These are phyloP conservation scores for Mungos mungo DNA, from an alignment of 2,113 vertebrate genomes.

Conservation along the genomic window DNA sequence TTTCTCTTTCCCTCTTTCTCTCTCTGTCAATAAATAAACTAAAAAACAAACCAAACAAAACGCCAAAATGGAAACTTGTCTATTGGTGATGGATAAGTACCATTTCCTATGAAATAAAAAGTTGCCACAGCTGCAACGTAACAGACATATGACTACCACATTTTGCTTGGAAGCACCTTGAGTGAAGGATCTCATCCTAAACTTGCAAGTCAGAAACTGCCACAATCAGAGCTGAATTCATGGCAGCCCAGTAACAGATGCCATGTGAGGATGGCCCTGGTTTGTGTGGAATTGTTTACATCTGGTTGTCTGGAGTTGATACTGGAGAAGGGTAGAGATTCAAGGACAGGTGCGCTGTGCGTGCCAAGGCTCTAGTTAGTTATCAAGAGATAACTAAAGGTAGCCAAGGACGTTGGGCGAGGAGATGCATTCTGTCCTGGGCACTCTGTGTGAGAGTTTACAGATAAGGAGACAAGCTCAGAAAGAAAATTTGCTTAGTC, in stretches of 20 bases:
- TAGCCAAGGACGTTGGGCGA: neutral
- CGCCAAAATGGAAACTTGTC: neutral
- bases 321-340: neutral
- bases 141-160: neutral
- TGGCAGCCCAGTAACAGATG: neutral
- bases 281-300: rapidly evolving
- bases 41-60: no score
- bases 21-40: no score
- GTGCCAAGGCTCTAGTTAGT: neutral
- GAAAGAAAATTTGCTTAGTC: neutral
- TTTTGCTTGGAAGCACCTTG: neutral
- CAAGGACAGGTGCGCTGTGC: neutral
- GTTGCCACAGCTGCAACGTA: neutral
- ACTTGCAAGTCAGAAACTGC: neutral
- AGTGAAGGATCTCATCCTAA: neutral
- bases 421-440: neutral
- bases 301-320: neutral
- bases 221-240: neutral
- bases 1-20: no score
- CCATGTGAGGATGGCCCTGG: rapidly evolving
- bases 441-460: neutral
- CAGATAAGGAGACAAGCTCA: neutral
- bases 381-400: neutral
- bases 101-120: neutral
- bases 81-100: neutral